Conservation (phyloP, 2,113 vertebrate genomes). For the Ancistrus triradiatus region DNA sequence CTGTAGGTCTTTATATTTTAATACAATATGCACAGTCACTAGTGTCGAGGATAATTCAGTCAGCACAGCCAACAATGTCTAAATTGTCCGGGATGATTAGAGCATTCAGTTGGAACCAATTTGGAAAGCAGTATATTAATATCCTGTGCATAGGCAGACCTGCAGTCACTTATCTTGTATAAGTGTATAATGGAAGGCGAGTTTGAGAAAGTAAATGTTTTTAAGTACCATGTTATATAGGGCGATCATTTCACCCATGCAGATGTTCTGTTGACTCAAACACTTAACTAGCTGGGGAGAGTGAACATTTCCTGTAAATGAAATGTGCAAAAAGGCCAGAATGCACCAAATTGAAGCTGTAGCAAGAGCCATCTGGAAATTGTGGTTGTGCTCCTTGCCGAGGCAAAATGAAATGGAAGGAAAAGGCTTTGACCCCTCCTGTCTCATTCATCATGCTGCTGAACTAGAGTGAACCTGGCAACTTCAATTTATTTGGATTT, state of each 20-base stretch:
- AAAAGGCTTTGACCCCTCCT: background rate
- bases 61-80: too few relatives aligned
- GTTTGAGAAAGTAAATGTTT: too few relatives aligned
- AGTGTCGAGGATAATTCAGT: too few relatives aligned
- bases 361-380: background rate
- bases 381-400: slow-evolving; percentile 5
- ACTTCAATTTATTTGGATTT: too few relatives aligned
- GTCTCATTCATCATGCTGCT: background rate
- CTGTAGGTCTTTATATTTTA: too few relatives aligned
- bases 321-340: slow-evolving; percentile 12
- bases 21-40: too few relatives aligned
- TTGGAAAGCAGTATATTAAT: too few relatives aligned
- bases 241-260: background rate
- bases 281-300: background rate
- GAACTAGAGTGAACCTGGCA: background rate
- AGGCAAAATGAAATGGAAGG: background rate
- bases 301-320: background rate
- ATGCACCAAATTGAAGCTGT: background rate
- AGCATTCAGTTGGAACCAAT: too few relatives aligned
- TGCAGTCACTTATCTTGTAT: background rate
- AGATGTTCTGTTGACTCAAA: background rate
- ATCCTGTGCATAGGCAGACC: background rate
- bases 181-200: background rate
- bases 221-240: background rate
- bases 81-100: too few relatives aligned